Base-by-base conservation (phyloP, 2,797 vertebrate genomes). In the Sebastes trivittatus region DNA sequence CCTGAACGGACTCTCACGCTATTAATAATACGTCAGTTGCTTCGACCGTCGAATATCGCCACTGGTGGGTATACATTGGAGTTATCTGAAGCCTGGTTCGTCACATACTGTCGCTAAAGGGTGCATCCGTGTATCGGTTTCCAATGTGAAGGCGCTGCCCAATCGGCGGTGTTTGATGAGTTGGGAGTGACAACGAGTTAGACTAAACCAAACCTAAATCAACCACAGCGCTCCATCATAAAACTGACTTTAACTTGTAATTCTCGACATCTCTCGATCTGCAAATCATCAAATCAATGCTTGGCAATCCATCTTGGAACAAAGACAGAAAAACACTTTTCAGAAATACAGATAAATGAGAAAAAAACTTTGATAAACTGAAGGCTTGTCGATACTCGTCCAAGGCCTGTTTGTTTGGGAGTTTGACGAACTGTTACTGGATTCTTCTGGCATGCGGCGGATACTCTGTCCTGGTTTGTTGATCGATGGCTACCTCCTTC, bases 21-120 rank as follows among this genome's bases (percentile, higher is more conserved):
- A 42, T 42, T 42, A 42, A 42, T 42, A 14, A 14, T 42, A 42
- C 38, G 13, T 42, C 38, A 6, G 0, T 42, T 42, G 38, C 38
- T 42, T 16, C 38, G 5, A 42, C 38, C 6, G 38, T 42, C 38
- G 6, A 42, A 7, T 42, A 42, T 0, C 1, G 38, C 14, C 38
- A 0, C 6, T 16, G 14, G 3, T 42, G 38, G 14, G 14, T 42
- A 3, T 42, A 42, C 38, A 42, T 42, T 42, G 38, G 38, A 42
- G 38, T 42, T 42, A 1, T 42, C 0, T 42, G 38, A 42, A 42
- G 38, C 0, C 38, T 0, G 38, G 14, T 3, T 42, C 0, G 1
- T 42, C 38, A 42, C 38, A 42, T 42, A 42, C 14, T 42, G 38
- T 16, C 6, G 14, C 38, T 16, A 42, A 42, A 16, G 6, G 14